These are phyloP conservation scores for Ceratina japonica DNA, from an alignment of 1,140 invertebrate genomes.

Conservation along the genomic window DNA sequence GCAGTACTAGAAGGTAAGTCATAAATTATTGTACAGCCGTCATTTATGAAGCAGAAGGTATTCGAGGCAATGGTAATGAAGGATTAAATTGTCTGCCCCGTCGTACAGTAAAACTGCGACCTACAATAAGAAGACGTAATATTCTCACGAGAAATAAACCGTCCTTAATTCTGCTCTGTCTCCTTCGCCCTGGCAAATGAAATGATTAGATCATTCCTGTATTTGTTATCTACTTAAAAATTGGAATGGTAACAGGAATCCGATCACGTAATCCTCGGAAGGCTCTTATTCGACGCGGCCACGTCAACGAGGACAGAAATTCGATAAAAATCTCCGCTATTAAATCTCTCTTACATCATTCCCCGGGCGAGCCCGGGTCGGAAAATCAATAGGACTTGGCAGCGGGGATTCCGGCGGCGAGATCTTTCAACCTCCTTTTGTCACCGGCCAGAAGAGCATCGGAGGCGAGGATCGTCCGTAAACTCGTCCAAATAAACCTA, in stretches of 20 bases:
- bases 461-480: neutral
- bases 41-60: neutral
- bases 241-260: neutral
- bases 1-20: neutral
- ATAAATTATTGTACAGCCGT: neutral
- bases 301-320: neutral
- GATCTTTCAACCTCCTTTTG: conserved; percentile 1
- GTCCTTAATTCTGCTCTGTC: no score
- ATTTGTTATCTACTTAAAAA: neutral
- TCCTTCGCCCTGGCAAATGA: no score
- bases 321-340: conserved; percentile 23
- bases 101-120: no score
- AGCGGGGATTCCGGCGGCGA: conserved; percentile 4
- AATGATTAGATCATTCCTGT: neutral
- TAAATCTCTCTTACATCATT: conserved; percentile 35
- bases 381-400: conserved; percentile 34
- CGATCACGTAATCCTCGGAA: neutral
- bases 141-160: no score
- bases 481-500: neutral
- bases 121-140: no score
- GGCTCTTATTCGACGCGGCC: neutral
- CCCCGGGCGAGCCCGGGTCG: neutral
- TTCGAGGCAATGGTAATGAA: neutral
- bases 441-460: neutral
- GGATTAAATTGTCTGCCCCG: neutral